Evolutionary conservation across 2,113 vertebrate genomes (phyloP), one percentile per base, ranked within the genome.

Genomic region (Ciconia boyciana): DNA sequence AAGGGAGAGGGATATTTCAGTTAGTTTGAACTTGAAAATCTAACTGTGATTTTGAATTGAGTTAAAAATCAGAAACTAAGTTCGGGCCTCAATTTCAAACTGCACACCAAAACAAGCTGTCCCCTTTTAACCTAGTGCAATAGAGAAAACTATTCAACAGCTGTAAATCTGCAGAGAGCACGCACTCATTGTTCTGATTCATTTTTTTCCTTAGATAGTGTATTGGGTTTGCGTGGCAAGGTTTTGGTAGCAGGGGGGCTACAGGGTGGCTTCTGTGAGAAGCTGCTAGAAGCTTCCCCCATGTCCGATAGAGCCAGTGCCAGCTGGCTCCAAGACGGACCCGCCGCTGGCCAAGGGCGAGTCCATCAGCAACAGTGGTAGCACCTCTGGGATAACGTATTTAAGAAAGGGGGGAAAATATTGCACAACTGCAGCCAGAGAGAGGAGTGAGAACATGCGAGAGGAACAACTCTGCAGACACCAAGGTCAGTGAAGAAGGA

Each of bases 11-110:
- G 64, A 31, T 16, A 3, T 10, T 43, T 72, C 48, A 24, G 29
- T 21, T 28, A 31, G 12, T 46, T 10, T 28, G 43, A 48, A 51
- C 31, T 15, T 20, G 36, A 31, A 80, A 49, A 62, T 6, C 24
- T 7, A 21, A 29, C 1, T 0, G 10, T 0, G 11, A 58, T 46
- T 86, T 39, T 5, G 2, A 62, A 57, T 8, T 0, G 0, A 72
- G 54, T 22, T 31, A 70, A 75, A 88, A 81, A 79, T 19, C 57
- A 71, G 46, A 78, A 78, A 60, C 31, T 2, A 31, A 29, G 20
- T 57, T 36, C 2, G 2, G 41, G 61, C n/a, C 78, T 89, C 66
- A 4, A 0, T 70, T 54, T 80, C 54, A 18, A 84, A 16, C 55
- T 5, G 34, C 13, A 28, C 11, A 64, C 20, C 64, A 75, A 58